Base-by-base conservation (phyloP, 1,140 invertebrate genomes). In the Diachasma alloeum region DNA sequence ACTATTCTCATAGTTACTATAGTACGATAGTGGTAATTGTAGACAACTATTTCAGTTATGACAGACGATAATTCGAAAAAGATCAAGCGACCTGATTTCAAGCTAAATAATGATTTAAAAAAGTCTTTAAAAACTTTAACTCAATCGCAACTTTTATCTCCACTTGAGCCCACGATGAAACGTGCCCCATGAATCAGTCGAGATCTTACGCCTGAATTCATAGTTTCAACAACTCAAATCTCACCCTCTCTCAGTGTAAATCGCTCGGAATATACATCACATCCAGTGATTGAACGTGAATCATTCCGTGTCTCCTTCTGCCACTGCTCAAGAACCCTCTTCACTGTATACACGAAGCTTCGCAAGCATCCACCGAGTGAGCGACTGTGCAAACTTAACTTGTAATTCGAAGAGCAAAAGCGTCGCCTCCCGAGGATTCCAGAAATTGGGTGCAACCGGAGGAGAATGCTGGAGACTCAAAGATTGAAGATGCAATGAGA, bases 401-500 rank as follows among this genome's bases (percentile, higher is more conserved):
- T 26, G 59, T 63, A 63, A 63, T 63, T 63, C 59, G 59, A 63
- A 26, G 59, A 63, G 22, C 59, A 63, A 63, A 63, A 22, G 59
- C 59, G 59, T 63, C 24, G 24, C 24, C 19, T n/a, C 48, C 19
- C 6, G 22, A 63, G 22, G 24, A 63, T 63, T 22, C 24, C 13
- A 17, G 24, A 10, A 63, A 63, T 26, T 26, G 24, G 19, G 59
- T 63, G 24, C 59, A 26, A 31, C 24, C 0, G 24, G 24, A 26
- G 48, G 15, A 31, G 6, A 31, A 31, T 31, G 2, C 31, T 31
- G 59, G 59, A 24, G 59, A 19, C 24, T 63, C 26, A 22, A 19
- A 26, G 24, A 63, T 26, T 63, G 26, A 63, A 63, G 53, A 59
- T 59, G 53, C 10, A 59, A 59, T 59, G 53, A 59, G 19, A 59